A percentile compares a stretch with the other conserved stretches of the same genome.
Conservation (phyloP, 2,888 invertebrate genomes). For the Odontomyia ornata region DNA sequence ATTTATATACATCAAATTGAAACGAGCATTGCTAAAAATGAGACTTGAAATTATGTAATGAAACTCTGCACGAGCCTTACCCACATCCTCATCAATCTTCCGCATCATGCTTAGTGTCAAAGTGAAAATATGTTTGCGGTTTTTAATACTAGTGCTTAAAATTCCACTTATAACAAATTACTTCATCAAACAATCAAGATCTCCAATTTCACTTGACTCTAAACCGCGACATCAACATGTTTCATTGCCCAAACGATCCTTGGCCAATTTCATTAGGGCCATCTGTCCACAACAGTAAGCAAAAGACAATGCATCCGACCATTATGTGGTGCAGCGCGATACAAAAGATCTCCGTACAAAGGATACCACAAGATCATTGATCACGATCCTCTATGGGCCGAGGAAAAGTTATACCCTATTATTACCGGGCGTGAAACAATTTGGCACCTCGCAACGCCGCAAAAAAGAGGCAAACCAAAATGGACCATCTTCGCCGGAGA, state of each 20-base stretch:
- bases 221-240: not conserved
- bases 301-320: not conserved
- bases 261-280: slow-evolving; percentile 17
- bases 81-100: no score
- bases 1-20: no score
- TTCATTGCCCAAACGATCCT: not conserved
- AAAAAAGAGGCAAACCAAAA: slow-evolving; percentile 2
- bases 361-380: not conserved
- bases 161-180: not conserved
- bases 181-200: not conserved
- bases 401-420: slow-evolving; percentile 31
- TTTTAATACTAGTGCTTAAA: not conserved
- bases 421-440: slow-evolving; percentile 41
- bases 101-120: not conserved
- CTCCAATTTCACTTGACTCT: not conserved
- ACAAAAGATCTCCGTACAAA: not conserved
- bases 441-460: slow-evolving; percentile 34
- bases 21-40: no score
- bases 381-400: not conserved
- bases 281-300: slow-evolving; percentile 10
- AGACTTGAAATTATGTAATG: no score
- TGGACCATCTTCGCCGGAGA: slow-evolving; percentile 11
- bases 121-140: not conserved
- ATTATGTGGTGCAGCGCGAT: not conserved
- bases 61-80: no score